A percentile compares a stretch with the other conserved stretches of the same genome.
Conservation (phyloP, 2,113 vertebrate genomes). For the Cariama cristata region DNA sequence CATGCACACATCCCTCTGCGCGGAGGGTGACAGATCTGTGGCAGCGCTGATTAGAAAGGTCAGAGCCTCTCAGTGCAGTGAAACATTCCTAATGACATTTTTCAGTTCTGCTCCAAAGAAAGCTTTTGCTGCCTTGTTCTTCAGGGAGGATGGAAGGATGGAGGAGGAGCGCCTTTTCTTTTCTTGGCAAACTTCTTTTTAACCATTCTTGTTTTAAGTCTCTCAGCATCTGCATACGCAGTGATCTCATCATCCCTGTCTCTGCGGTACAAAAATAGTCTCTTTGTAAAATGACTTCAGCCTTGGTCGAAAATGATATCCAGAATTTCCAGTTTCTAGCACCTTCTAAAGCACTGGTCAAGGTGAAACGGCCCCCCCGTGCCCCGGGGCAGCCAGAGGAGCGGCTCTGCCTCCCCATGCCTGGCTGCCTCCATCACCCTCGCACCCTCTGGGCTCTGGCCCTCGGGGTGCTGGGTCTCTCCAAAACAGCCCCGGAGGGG, state of each 20-base stretch:
- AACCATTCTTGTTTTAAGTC: slow-evolving; percentile 7
- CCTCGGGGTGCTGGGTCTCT: accelerated
- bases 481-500: not conserved
- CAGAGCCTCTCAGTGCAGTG: not conserved
- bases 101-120: not conserved
- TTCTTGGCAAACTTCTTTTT: slow-evolving; percentile 48
- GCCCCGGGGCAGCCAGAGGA: not conserved
- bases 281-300: not conserved
- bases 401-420: accelerated
- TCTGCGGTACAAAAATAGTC: slow-evolving; percentile 36
- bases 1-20: accelerated
- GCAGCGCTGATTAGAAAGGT: not conserved
- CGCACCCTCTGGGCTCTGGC: not conserved
- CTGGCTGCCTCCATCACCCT: not conserved
- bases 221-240: slow-evolving; percentile 25
- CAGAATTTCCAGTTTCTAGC: not conserved
- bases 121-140: not conserved
- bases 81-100: not conserved
- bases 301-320: not conserved
- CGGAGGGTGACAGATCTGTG: not conserved
- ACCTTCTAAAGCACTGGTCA: not conserved
- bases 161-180: slow-evolving; percentile 3
- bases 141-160: not conserved
- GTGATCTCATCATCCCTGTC: slow-evolving; percentile 34
- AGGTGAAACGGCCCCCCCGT: not conserved